A percentile compares a stretch with the other conserved stretches of the same genome.
Evolutionary conservation across 1,140 invertebrate species (phyloP).

Genomic region (Lucilia cuprina): DNA sequence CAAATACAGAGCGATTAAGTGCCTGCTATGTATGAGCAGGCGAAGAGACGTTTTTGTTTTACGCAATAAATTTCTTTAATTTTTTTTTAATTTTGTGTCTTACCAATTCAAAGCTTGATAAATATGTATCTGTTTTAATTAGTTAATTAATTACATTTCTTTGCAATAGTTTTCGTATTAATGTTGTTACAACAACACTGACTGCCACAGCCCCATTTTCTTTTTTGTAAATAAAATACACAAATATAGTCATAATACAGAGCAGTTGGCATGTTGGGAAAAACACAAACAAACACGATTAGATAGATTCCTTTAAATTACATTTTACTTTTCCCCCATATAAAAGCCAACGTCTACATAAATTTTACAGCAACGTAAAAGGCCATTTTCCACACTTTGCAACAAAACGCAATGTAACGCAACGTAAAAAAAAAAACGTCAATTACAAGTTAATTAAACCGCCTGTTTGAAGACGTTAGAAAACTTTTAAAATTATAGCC

Average conservation of each 20-base stretch:
- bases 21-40: too few relatives aligned
- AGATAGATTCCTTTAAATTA: background rate
- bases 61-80: too few relatives aligned
- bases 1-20: too few relatives aligned
- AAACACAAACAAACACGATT: background rate
- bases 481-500: background rate
- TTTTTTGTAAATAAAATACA: background rate
- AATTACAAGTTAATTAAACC: conserved; percentile 33
- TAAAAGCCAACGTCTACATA: background rate
- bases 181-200: background rate
- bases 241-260: background rate
- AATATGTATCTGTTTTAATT: conserved; percentile 5
- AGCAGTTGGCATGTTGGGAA: conserved; percentile 12
- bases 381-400: conserved; percentile 14
- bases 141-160: background rate
- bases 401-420: too few relatives aligned
- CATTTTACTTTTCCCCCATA: background rate
- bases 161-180: background rate
- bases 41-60: too few relatives aligned
- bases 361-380: background rate
- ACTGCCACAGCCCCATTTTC: background rate
- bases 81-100: background rate
- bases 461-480: background rate
- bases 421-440: background rate
- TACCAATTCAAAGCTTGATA: background rate